Conservation (phyloP, 2,113 vertebrate genomes). For the Sceloporus tristichus region DNA sequence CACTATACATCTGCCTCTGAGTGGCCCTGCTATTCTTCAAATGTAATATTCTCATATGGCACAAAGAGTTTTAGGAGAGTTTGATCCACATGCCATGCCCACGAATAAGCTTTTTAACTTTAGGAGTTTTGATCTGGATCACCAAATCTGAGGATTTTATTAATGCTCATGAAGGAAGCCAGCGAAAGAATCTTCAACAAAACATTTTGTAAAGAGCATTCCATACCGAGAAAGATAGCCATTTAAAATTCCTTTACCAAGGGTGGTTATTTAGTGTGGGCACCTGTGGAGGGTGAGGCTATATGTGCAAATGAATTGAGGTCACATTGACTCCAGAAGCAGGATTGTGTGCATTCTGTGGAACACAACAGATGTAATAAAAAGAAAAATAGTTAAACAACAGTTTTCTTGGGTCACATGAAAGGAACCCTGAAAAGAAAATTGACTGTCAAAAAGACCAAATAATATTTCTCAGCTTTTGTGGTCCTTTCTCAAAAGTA, state of each 20-base stretch:
- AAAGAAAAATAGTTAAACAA: too few relatives aligned
- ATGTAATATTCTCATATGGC: background rate
- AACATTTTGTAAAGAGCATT: background rate
- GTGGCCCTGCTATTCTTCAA: background rate
- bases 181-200: background rate
- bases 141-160: background rate
- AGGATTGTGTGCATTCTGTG: too few relatives aligned
- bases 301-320: too few relatives aligned
- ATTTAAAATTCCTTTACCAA: background rate
- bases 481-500: too few relatives aligned
- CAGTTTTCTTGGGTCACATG: too few relatives aligned
- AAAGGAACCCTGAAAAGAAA: too few relatives aligned
- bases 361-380: too few relatives aligned
- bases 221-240: background rate
- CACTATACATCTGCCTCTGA: background rate
- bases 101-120: background rate
- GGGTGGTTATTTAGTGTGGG: background rate
- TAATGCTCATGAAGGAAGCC: background rate
- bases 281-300: background rate
- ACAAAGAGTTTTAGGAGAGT: background rate
- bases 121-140: background rate
- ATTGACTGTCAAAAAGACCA: too few relatives aligned
- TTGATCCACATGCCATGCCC: background rate
- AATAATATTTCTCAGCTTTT: too few relatives aligned
- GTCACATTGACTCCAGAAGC: too few relatives aligned